phyloP scores from a whole-genome alignment of 1,140 invertebrate genomes.

The Idris sp. region DNA sequence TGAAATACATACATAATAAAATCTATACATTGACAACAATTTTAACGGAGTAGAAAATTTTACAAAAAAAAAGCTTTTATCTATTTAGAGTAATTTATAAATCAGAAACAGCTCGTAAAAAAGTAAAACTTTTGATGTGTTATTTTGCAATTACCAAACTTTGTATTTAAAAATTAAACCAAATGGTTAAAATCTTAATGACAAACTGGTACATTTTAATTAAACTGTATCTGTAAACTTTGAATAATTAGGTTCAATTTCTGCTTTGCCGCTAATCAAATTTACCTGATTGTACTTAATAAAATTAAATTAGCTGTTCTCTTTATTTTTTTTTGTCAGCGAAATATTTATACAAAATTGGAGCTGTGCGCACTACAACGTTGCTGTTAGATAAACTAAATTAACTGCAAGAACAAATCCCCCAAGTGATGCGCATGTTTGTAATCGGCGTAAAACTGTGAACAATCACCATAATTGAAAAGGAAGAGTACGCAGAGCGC shows the following conservation, averaged over 20 bases:
- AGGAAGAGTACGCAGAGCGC: conserved; percentile 8
- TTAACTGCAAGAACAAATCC: conserved; percentile 29
- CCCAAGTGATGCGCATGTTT: conserved; percentile 21
- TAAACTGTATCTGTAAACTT: conserved; percentile 26
- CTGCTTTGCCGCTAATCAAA: conserved; percentile 18
- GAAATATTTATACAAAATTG: conserved; percentile 40
- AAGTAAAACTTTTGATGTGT: too few relatives aligned
- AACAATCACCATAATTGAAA: conserved; percentile 29
- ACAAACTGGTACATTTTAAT: too few relatives aligned
- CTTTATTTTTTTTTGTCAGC: too few relatives aligned
- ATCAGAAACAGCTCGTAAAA: too few relatives aligned
- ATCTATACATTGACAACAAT: too few relatives aligned
- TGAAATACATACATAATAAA: too few relatives aligned
- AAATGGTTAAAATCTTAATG: too few relatives aligned
- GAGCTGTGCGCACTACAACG: conserved; percentile 15
- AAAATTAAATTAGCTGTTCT: conserved; percentile 38
- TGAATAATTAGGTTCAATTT: conserved; percentile 23
- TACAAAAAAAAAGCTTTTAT: too few relatives aligned
- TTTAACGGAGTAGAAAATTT: too few relatives aligned
- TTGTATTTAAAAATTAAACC: too few relatives aligned
- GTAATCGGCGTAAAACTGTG: conserved; percentile 43
- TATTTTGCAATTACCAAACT: too few relatives aligned
- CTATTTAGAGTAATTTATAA: too few relatives aligned
- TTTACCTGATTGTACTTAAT: conserved; percentile 36
- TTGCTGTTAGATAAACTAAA: conserved; percentile 34